phyloP scores from a whole-genome alignment of 2,888 invertebrate genomes.

The Tolmerus cingulatus region DNA sequence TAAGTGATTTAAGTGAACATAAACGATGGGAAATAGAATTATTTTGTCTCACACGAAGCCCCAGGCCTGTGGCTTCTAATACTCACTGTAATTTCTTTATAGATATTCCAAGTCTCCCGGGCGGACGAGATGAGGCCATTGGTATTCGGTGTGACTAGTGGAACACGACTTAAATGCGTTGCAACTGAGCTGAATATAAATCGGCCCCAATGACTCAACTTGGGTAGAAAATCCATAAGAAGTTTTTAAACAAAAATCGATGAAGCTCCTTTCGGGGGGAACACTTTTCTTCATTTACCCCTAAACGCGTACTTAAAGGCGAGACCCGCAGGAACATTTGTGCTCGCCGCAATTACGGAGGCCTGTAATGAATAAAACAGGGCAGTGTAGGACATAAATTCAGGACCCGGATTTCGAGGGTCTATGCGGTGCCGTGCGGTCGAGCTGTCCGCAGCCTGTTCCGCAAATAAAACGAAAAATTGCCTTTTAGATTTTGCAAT shows the following conservation, averaged over 20 bases:
- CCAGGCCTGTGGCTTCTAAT: neutral
- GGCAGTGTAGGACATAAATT: neutral
- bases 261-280: neutral
- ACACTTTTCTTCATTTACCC: neutral
- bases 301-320: neutral
- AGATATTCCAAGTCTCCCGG: neutral
- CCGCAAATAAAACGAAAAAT: neutral
- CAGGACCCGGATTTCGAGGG: neutral
- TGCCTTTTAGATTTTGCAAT: neutral
- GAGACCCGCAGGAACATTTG: neutral
- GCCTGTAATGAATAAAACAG: neutral
- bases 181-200: slow-evolving; percentile 27
- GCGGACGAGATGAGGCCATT: neutral
- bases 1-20: slow-evolving; percentile 37
- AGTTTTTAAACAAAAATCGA: slow-evolving; percentile 9
- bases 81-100: slow-evolving; percentile 14
- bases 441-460: neutral
- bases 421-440: neutral
- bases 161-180: slow-evolving; percentile 2
- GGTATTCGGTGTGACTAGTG: neutral
- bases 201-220: neutral
- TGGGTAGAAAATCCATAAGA: neutral
- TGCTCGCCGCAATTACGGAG: neutral
- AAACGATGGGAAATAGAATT: slow-evolving; percentile 38
- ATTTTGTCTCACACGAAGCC: slow-evolving; percentile 15